Evolutionary conservation across 1,140 invertebrate species (phyloP), one percentile per base, ranked within the genome.

Genomic region (Melitaea cinxia): DNA sequence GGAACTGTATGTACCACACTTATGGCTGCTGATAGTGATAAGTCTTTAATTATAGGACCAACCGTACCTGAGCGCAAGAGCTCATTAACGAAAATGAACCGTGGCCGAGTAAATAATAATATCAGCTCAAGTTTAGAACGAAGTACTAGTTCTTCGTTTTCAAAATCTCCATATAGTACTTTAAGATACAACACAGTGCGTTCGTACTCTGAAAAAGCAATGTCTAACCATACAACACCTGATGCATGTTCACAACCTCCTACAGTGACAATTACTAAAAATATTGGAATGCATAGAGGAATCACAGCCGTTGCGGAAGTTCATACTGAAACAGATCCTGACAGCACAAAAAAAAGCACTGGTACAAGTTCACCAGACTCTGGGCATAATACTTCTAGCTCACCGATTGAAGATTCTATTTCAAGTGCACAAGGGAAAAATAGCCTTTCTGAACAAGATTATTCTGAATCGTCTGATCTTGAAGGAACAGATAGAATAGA

Each of bases 1-100:
- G 96, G 96, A 37, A 97, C 97, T 0, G 96, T 97, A 35, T 97
- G 96, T 68, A 97, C 96, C 0, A 95, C 95, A 1, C 77, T 96
- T 33, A 91, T 96, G 85, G 94, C 94, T 9, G 88, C 92, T 19
- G 87, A 86, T 37, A 93, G 93, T 72, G 92, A 92, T 68, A 83
- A 90, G 66, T 93, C 92, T n/a, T 73, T 93, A 59, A 82, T 91
- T n/a, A 88, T 92, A 21, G 93, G 93, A 1, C 95, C 95, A 0
- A 94, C 93, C 28, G 95, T 96, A 5, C 95, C 95, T 1, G 95
- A 96, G 88, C 91, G 95, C 55, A 95, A 95, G 73, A 96, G 95
- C 71, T 94, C 94, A 4, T 80, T 94, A 69, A 87, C 91, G 10
- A 93, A 92, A 82, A 82, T 92, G 14, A 91, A 87, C 70, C 86